Evolutionary conservation across 2,113 vertebrate species (phyloP).

Genomic region (Otocyon megalotis): DNA sequence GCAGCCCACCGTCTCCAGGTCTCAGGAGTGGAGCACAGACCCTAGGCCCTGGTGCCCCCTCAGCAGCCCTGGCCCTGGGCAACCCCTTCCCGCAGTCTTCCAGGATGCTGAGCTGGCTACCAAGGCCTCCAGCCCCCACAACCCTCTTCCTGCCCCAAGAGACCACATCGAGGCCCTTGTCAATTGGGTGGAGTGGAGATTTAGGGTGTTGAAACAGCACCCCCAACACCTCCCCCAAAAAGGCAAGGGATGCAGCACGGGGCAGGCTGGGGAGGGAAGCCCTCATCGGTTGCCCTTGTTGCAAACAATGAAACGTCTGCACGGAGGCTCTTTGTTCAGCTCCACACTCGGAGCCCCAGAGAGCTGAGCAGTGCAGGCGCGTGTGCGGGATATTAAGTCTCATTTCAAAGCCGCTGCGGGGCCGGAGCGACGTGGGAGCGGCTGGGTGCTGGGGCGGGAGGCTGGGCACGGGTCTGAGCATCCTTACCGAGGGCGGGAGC

Average conservation of each 20-base stretch:
- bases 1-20: not conserved
- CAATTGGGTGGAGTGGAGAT: not conserved
- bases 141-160: not conserved
- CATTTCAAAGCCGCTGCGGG: slow-evolving; percentile 61
- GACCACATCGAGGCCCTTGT: not conserved
- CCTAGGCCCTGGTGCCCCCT: not conserved
- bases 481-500: not conserved
- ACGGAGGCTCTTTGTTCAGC: slow-evolving; percentile 82
- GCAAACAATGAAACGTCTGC: slow-evolving; percentile 81
- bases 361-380: slow-evolving; percentile 73
- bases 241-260: fast-evolving
- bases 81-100: not conserved
- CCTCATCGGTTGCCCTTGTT: slow-evolving; percentile 57
- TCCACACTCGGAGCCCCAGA: slow-evolving; percentile 60
- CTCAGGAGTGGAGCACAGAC: not conserved
- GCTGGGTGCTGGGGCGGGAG: not conserved
- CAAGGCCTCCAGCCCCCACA: not conserved
- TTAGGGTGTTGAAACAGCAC: not conserved
- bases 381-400: slow-evolving; percentile 77
- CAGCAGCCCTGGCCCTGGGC: not conserved
- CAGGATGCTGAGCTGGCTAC: not conserved
- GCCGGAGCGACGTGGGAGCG: not conserved
- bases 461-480: slow-evolving; percentile 44
- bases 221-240: not conserved
- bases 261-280: not conserved